Evolutionary conservation across 2,888 invertebrate species (phyloP).

Genomic region (Frankliniella fusca): DNA sequence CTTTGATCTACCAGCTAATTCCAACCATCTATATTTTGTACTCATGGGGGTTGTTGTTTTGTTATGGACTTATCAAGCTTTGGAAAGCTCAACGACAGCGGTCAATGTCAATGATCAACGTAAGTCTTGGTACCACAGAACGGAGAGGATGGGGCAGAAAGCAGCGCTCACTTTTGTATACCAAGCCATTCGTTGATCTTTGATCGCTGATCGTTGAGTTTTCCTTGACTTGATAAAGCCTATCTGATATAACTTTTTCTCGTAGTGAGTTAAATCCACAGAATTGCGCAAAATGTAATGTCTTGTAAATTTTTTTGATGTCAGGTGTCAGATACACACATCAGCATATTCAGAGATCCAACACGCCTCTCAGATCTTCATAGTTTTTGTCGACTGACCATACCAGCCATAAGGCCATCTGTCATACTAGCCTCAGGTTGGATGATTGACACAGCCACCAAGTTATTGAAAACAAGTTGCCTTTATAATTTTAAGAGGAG

Average conservation of each 20-base stretch:
- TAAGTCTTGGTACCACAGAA: no score
- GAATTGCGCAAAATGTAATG: neutral
- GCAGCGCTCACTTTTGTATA: no score
- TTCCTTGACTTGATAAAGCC: no score
- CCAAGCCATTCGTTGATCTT: conserved; percentile 14
- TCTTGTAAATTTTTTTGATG: conserved; percentile 39
- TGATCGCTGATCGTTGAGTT: conserved; percentile 22
- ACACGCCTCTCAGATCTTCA: conserved; percentile 69
- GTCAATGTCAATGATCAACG: neutral
- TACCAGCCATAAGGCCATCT: conserved; percentile 66
- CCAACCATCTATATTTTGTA: conserved; percentile 12
- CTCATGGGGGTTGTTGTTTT: conserved; percentile 24
- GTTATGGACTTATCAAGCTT: neutral
- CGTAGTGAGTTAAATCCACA: conserved; percentile 74
- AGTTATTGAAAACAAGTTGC: neutral
- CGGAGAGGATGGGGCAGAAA: no score
- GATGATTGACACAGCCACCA: conserved; percentile 33
- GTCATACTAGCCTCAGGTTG: conserved; percentile 76
- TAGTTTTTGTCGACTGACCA: conserved; percentile 72
- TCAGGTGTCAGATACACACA: conserved; percentile 84
- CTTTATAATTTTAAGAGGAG: neutral
- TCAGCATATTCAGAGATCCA: conserved; percentile 76
- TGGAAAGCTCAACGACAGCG: neutral
- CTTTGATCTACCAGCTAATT: neutral
- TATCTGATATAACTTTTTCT: conserved; percentile 38